Conservation (phyloP, 2,113 vertebrate genomes). For the Vanacampus margaritifer region DNA sequence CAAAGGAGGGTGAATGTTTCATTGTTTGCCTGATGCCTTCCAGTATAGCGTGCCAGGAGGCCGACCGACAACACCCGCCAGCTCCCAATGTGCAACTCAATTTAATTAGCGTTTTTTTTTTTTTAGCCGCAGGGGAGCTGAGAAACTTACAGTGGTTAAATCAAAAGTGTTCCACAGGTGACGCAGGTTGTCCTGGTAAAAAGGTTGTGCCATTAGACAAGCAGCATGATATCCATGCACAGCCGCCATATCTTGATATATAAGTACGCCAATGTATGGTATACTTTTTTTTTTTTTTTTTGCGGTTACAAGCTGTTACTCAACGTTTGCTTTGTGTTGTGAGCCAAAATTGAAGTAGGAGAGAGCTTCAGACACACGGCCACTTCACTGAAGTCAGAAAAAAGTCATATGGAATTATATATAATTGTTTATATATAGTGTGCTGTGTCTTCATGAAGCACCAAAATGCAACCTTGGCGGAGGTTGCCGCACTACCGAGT, state of each 20-base stretch:
- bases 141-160: slow-evolving; percentile 46
- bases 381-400: no score
- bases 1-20: not conserved
- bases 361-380: no score
- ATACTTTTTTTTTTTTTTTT: no score
- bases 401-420: no score
- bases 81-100: slow-evolving; percentile 44
- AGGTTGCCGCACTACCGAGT: not conserved
- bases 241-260: not conserved
- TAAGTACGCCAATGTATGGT: not conserved
- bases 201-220: not conserved
- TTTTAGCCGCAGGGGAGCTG: slow-evolving; percentile 45
- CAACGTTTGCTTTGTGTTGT: no score
- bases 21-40: slow-evolving; percentile 1
- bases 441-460: no score
- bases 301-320: no score
- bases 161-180: slow-evolving; percentile 49
- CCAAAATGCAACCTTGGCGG: no score
- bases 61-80: slow-evolving; percentile 26
- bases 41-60: slow-evolving; percentile 11
- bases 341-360: no score
- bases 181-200: slow-evolving; percentile 40
- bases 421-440: no score
- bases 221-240: not conserved
- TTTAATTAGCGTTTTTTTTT: slow-evolving; percentile 58